Evolutionary conservation across 30 jellyfish, hydroid and myxozoan genomes (phyloP).

Genomic region (Nemopilema nomurai): DNA sequence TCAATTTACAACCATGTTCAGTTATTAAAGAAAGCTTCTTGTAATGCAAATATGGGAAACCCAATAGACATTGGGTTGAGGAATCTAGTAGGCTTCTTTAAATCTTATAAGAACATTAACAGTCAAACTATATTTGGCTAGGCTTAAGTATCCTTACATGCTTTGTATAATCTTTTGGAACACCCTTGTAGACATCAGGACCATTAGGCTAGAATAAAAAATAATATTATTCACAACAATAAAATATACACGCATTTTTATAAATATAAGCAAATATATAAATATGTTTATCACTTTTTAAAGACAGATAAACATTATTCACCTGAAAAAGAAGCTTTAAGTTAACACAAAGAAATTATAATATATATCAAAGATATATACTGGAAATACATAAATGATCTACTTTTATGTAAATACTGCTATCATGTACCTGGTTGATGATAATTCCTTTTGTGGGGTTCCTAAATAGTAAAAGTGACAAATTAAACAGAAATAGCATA

Average conservation of each 20-base stretch:
- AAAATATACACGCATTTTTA: background rate
- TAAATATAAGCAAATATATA: background rate
- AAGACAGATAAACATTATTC: background rate
- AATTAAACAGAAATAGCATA: background rate
- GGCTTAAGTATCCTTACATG: conserved; percentile 20
- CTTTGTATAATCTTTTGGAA: conserved; percentile 80
- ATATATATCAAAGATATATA: too few relatives aligned
- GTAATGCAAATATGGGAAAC: too few relatives aligned
- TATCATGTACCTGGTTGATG: conserved; percentile 92
- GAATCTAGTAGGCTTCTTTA: too few relatives aligned
- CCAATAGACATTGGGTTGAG: too few relatives aligned
- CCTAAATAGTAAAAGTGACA: conserved; percentile 12
- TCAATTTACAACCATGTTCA: too few relatives aligned
- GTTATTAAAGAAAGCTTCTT: too few relatives aligned
- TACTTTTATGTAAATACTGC: too few relatives aligned
- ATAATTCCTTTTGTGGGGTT: conserved; percentile 90
- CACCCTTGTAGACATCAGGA: conserved; percentile 91
- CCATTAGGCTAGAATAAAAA: conserved; percentile 82
- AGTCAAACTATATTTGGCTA: too few relatives aligned
- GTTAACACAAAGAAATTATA: too few relatives aligned
- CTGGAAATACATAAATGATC: too few relatives aligned
- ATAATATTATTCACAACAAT: background rate
- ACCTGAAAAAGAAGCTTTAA: too few relatives aligned
- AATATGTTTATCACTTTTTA: background rate
- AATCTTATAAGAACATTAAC: too few relatives aligned